Conservation (phyloP, 92 coral and sea anemone species). For the Zoanthus sociatus region DNA sequence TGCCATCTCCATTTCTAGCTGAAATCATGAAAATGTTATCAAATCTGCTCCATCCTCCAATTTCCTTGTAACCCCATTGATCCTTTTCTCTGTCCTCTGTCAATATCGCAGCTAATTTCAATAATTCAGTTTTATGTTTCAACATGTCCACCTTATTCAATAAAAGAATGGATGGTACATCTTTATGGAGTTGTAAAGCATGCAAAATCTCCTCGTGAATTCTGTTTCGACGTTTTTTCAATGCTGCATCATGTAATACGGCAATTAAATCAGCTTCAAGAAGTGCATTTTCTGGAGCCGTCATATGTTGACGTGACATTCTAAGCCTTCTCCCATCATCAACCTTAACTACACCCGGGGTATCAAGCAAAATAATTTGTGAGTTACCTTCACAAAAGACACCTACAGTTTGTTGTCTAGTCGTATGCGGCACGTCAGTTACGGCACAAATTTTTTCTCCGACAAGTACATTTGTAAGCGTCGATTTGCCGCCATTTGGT, state of each 20-base stretch:
- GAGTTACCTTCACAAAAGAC: slow-evolving; percentile 71
- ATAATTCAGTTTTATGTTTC: slow-evolving; percentile 75
- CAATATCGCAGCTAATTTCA: slow-evolving; percentile 75
- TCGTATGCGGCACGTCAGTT: slow-evolving; percentile 93
- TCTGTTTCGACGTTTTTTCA: slow-evolving; percentile 73
- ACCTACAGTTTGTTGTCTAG: slow-evolving; percentile 84
- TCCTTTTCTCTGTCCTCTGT: slow-evolving; percentile 87
- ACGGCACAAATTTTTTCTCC: slow-evolving; percentile 95
- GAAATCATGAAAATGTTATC: slow-evolving; percentile 93
- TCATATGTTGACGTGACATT: slow-evolving; percentile 93
- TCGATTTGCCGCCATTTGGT: slow-evolving; percentile 97
- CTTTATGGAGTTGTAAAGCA: slow-evolving; percentile 58
- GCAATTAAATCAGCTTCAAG: slow-evolving; percentile 88
- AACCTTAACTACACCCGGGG: slow-evolving; percentile 90
- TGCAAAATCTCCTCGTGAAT: slow-evolving; percentile 82
- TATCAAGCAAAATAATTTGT: slow-evolving; percentile 88
- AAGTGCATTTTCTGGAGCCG: slow-evolving; percentile 87
- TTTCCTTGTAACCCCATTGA: slow-evolving; percentile 77
- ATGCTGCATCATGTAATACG: slow-evolving; percentile 82
- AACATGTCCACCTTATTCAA: slow-evolving; percentile 87
- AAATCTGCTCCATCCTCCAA: slow-evolving; percentile 92
- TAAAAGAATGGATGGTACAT: slow-evolving; percentile 79
- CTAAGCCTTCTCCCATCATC: slow-evolving; percentile 85
- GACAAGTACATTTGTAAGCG: slow-evolving; percentile 85
- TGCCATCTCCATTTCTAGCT: slow-evolving; percentile 87